These are phyloP conservation scores for Teinopalpus imperialis DNA, from an alignment of 2,888 invertebrate genomes.

Conservation along the genomic window DNA sequence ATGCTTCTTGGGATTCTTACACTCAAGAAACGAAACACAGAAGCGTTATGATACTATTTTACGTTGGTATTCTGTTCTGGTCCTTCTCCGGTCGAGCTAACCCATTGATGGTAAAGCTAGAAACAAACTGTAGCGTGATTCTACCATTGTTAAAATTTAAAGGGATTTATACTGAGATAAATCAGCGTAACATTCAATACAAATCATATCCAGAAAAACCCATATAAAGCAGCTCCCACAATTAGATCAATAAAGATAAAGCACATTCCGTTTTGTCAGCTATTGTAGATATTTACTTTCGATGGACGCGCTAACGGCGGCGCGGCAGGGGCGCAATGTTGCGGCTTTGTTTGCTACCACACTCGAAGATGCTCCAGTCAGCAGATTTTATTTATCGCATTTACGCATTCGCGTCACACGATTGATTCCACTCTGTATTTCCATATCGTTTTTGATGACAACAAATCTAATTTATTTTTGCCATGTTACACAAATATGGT, in stretches of 20 bases:
- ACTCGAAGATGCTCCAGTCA: constrained; percentile 2
- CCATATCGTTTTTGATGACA: background rate
- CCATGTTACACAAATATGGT: no score
- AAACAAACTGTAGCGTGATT: no score
- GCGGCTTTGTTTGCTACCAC: background rate
- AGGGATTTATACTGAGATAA: background rate
- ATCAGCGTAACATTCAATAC: constrained; percentile 1
- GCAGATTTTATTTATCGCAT: constrained; percentile 19
- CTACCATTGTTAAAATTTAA: no score
- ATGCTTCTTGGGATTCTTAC: no score
- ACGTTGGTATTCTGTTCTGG: no score
- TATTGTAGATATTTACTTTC: constrained; percentile 11
- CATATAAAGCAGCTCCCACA: constrained; percentile 4
- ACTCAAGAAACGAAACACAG: no score
- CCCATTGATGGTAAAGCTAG: no score
- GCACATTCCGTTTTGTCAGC: constrained; percentile 24
- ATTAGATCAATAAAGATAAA: constrained; percentile 28
- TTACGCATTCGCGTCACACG: constrained; percentile 12
- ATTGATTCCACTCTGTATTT: constrained; percentile 6
- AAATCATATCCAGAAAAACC: no score
- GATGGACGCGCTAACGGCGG: background rate
- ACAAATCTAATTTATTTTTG: background rate
- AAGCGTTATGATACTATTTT: no score
- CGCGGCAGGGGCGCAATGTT: constrained; percentile 1
- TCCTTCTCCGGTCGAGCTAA: no score